Evolutionary conservation across 1,140 invertebrate genomes (phyloP), one percentile per base, ranked within the genome.

Genomic region (Paralvinella palmiformis): DNA sequence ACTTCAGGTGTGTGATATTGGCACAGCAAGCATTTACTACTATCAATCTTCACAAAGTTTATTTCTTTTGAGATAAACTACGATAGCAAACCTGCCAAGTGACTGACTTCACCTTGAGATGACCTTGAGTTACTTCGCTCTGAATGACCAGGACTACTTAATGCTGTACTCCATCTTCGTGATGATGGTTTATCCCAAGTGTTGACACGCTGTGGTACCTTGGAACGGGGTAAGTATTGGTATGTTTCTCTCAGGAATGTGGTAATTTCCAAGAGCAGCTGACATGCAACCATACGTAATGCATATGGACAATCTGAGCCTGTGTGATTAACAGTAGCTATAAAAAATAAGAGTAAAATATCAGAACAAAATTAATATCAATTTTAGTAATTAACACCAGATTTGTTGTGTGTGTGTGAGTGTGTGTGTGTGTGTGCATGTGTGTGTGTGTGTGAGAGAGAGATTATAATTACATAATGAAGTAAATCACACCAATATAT

Each of bases 191-290:
- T 35, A 32, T 3, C 72, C 59, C 57, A 70, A 45, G 41, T 79
- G 78, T 59, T 83, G 75, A 75, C 75, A 72, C 69, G 71, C 70
- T 62, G 48, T 59, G 67, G 58, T 59, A 61, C 32, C 68, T 66
- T 66, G 17, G 73, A 73, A 56, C 77, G 75, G 5, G 85, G 85
- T 52, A 87, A 72, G 64, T 82, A 79, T 72, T 91, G 83, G 78
- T 97, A 98, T 0, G 94, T 97, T 82, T 99, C 97, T 17, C 97
- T 82, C 24, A 99, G 81, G 78, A 98, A 99, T 0, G 94, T 88
- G 0, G 96, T 99, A 32, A 99, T 96, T 85, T 99, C 96, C 69
- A 93, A 85, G 3, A 99, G 84, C 3, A 99, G 82, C 41, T 94
- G 87, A 76, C 94, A 97, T 1, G 94, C 94, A 13, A 98, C 85